Base-by-base conservation (phyloP, 2,888 invertebrate species). In the Mechanitis messenoides region DNA sequence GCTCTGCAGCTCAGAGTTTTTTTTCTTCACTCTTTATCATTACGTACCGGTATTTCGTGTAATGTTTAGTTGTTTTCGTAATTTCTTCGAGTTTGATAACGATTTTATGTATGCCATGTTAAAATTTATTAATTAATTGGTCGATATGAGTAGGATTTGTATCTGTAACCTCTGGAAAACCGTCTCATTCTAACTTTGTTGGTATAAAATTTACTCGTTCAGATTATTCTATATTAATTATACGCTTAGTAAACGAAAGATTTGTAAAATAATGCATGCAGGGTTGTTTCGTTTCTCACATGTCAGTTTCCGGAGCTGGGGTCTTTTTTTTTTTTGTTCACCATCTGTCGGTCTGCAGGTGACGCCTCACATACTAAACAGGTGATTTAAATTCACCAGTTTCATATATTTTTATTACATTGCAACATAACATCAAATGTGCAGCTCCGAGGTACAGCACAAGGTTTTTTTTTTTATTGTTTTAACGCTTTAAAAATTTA, bases 311-410 rank as follows among this genome's bases (percentile, higher is more conserved):
- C 77, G 72, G 70, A 63, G 69, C 70, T 69, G 70, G 75, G 74
- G 73, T 74, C 76, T 75, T 76, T 74, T 31, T 74, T 71, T 77
- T 79, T 82, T 84, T 84, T 85, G 79, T 82, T 71, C 70, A 69
- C 78, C 88, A 88, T 87, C 86, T 89, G 89, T 79, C 81, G 82
- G 64, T 69, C 61, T 70, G 85, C 89, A 89, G 88, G 89, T 89
- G 89, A 81, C 77, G 75, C 73, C 81, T 81, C 84, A 83, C 83
- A 85, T 84, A 82, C 74, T 78, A 83, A 88, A 82, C 89, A 89
- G 88, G 87, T 89, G 87, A 83, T 84, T 84, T 82, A 72, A 79
- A 83, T 81, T 81, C 78, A 78, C 78, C 77, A 79, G 59, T 59
- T 57, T n/a, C 54, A 59, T 64, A 45, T 54, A 60, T 64, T 56